Evolutionary conservation across 2,888 invertebrate species (phyloP).

Genomic region (Ochlodes sylvanus): DNA sequence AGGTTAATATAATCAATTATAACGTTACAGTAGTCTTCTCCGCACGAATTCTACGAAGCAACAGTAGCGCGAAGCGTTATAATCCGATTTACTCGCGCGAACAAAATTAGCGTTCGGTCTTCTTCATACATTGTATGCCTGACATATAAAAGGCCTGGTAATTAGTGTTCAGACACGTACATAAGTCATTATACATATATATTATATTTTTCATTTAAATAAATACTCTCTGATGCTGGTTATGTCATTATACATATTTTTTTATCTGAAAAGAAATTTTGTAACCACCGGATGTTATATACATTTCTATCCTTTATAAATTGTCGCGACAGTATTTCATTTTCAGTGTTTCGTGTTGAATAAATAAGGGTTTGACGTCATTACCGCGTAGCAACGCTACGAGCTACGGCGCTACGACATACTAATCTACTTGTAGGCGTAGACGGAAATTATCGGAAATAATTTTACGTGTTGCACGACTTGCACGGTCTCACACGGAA

Average conservation of each 20-base stretch:
- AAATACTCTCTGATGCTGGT: too few species aligned
- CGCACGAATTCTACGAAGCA: not conserved
- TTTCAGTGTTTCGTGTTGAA: not conserved
- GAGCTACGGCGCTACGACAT: not conserved
- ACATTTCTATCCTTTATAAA: not conserved
- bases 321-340: not conserved
- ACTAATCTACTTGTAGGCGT: not conserved
- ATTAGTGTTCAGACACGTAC: too few species aligned
- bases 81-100: not conserved
- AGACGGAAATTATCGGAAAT: not conserved
- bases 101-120: not conserved
- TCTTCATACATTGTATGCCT: not conserved
- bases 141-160: too few species aligned
- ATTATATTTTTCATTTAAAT: too few species aligned
- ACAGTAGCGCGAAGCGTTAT: not conserved
- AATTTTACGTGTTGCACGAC: not conserved
- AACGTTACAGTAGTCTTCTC: not conserved
- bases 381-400: conserved; percentile 1
- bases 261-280: too few species aligned
- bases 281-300: too few species aligned
- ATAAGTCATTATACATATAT: too few species aligned
- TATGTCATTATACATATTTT: too few species aligned
- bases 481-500: too few species aligned
- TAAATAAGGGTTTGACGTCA: conserved; percentile 6
- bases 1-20: not conserved